Evolutionary conservation across 2,113 vertebrate species (phyloP).

Genomic region (Heterocephalus glaber): DNA sequence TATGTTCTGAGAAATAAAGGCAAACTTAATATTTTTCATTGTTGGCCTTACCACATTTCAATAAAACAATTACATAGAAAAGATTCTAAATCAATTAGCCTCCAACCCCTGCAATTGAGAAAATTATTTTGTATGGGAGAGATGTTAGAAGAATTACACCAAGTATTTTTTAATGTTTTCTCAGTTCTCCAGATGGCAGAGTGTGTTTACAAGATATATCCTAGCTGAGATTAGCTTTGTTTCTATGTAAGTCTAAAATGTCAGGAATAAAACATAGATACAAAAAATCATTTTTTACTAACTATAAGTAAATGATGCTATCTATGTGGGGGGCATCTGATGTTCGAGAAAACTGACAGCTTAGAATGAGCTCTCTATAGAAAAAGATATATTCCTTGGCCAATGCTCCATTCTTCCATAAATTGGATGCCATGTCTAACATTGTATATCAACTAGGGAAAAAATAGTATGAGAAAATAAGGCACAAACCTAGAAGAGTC

Average conservation of each 20-base stretch:
- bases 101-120: slow-evolving; percentile 56
- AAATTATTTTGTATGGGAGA: slow-evolving; percentile 58
- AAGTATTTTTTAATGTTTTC: slow-evolving; percentile 19
- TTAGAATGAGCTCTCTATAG: slow-evolving; percentile 57
- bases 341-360: slow-evolving; percentile 48
- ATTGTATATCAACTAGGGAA: slow-evolving; percentile 57
- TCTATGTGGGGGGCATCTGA: not conserved
- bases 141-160: slow-evolving; percentile 23
- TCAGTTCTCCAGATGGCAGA: not conserved
- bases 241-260: not conserved
- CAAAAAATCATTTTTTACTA: slow-evolving; percentile 47
- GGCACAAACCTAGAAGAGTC: not conserved
- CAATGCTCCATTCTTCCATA: slow-evolving; percentile 41
- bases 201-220: not conserved
- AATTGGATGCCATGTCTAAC: slow-evolving; percentile 51
- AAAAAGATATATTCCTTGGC: slow-evolving; percentile 54
- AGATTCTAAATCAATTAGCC: slow-evolving; percentile 71
- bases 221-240: slow-evolving; percentile 34
- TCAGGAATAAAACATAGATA: slow-evolving; percentile 29
- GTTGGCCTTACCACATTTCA: slow-evolving; percentile 70
- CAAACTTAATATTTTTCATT: slow-evolving; percentile 69
- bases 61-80: slow-evolving; percentile 54
- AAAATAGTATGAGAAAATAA: slow-evolving; percentile 51
- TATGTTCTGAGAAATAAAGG: slow-evolving; percentile 9
- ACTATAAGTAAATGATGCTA: slow-evolving; percentile 55